Base-by-base conservation (phyloP, 2,888 invertebrate species). In the Mythimna loreyi region DNA sequence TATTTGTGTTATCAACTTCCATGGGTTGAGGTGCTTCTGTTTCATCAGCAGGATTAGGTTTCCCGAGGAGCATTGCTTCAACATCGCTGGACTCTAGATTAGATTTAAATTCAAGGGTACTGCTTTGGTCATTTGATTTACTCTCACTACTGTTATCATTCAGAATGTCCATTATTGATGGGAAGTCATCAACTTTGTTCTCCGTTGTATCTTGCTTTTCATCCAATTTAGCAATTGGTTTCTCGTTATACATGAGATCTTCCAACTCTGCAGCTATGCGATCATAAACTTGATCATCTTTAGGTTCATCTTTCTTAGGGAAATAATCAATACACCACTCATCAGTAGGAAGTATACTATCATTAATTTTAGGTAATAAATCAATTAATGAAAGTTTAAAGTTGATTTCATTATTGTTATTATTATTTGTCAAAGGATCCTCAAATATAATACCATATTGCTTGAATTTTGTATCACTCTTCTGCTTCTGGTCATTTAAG, bases 151-250 rank as follows among this genome's bases (percentile, higher is more conserved):
- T 82, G 79, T 91, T 92, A 69, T 91, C 87, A 83, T 89, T 95
- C n/a, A 96, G 87, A 71, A 96, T 95, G 67, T 96, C 96, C 93
- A 96, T 92, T 72, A 96, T 96, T n/a, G 96, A 96, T 58, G 96
- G 96, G 79, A 95, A 96, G 52, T 96, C 96, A 86, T 96, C 95
- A 57, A 86, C 86, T 83, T 89, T 89, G 36, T 91, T 72, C 40
- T 82, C 83, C 0, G 59, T 62, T 33, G 59, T 91, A 78, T 94
- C 93, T 58, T 75, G 72, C 84, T 92, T 93, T 36, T 78, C 88
- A n/a, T 89, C 90, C 61, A 81, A 65, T 53, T 88, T 90, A 30
- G 70, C 73, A 59, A 84, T 82, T 58, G 91, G 87, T 82, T 93
- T 94, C 63, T 94, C 93, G 89, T 90, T 95, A 70, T 91, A 92